Evolutionary conservation across 2,113 vertebrate genomes (phyloP), one percentile per base, ranked within the genome.

Genomic region (Sinocyclocheilus anshuiensis): DNA sequence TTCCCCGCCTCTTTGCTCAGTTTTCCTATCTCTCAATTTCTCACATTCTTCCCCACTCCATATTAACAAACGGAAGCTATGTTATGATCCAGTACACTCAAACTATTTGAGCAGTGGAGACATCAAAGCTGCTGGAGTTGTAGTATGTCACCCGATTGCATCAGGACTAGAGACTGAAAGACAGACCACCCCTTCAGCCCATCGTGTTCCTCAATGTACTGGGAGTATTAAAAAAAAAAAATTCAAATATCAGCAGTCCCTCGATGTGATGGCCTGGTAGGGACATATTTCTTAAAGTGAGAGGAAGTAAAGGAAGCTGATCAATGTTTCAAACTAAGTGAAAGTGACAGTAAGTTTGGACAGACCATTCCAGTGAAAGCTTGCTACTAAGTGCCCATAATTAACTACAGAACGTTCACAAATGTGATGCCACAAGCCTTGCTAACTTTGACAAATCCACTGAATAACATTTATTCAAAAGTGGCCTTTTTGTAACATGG

Each of bases 141-240:
- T n/a, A 55, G 77, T 81, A 69, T 89, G 88, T 87, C 87, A 81
- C 6, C n/a, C 24, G 59, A 39, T 90, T 88, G 87, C 83, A 81
- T 88, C 88, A 87, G 72, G 33, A 79, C 4, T 24, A 48, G 42
- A 87, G 78, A 76, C 55, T 57, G 29, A 26, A 39, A 67, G 39
- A 36, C 59, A 76, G 50, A 33, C 59, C 84, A 79, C 39, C 24
- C 22, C 6, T 53, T 18, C 20, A 42, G 33, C 59, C 83, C 45
- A 75, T 76, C 83, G n/a, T 74, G 12, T 15, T 24, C 20, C 29
- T 69, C 74, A 83, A 80, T 55, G 39, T 22, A 22, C 76, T 29
- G 22, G 15, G n/a, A 74, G 55, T 75, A 57, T 81, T 26, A 48
- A 71, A 63, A 75, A 77, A 79, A 76, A 22, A 84, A 76, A 22